Conservation (phyloP, 2,113 vertebrate genomes). For the Caretta caretta region DNA sequence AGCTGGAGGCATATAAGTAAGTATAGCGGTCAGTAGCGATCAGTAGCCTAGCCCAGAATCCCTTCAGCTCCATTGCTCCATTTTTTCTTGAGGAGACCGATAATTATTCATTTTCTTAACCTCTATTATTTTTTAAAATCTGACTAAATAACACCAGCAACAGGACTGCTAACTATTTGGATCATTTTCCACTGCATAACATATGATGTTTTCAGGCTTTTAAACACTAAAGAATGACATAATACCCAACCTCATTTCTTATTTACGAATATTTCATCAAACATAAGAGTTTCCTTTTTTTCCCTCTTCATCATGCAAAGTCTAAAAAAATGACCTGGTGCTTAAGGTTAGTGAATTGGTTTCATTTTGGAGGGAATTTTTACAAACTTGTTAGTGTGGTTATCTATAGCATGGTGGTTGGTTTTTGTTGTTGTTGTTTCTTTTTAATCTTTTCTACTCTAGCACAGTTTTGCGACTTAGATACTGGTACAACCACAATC, state of each 20-base stretch:
- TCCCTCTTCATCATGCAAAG: constrained; percentile 30
- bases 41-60: not conserved
- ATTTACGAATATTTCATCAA: constrained; percentile 47
- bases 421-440: not conserved
- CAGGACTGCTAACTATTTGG: constrained; percentile 45
- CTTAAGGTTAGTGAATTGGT: not conserved
- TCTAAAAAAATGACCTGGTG: constrained; percentile 20
- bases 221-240: constrained; percentile 60
- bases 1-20: too few species aligned
- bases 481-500: fast-evolving
- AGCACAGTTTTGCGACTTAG: not conserved
- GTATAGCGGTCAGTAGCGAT: not conserved
- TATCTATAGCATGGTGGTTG: not conserved
- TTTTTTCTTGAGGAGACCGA: not conserved
- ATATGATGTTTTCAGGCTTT: constrained; percentile 56
- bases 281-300: constrained; percentile 68
- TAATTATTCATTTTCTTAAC: not conserved
- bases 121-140: constrained; percentile 36
- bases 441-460: not conserved
- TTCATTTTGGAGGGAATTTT: not conserved
- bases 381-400: not conserved
- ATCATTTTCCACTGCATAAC: constrained; percentile 50
- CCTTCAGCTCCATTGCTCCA: not conserved
- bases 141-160: constrained; percentile 7
- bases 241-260: constrained; percentile 68